Evolutionary conservation across 1,140 invertebrate species (phyloP).

Genomic region (Probaryconus sp.): DNA sequence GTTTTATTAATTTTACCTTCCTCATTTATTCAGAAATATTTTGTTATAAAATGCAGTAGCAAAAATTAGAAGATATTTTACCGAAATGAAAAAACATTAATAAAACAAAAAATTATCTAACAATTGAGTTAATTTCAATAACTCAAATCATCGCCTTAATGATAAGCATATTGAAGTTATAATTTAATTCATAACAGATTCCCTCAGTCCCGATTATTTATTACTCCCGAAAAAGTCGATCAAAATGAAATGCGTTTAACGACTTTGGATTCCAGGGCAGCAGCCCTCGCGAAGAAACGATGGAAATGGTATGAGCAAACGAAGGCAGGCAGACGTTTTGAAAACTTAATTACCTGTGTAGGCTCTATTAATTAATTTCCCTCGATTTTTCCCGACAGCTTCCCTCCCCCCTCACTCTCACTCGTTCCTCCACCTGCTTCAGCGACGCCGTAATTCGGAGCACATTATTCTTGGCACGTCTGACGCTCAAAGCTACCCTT

Average conservation of each 20-base stretch:
- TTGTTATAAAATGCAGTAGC: too few species aligned
- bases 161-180: constrained; percentile 12
- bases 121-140: too few species aligned
- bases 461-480: constrained; percentile 77
- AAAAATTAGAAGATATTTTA: too few species aligned
- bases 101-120: too few species aligned
- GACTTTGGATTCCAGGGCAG: constrained; percentile 13
- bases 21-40: too few species aligned
- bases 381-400: constrained; percentile 70
- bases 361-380: constrained; percentile 78
- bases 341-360: constrained; percentile 78
- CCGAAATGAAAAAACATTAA: too few species aligned
- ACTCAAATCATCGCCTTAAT: constrained; percentile 15
- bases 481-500: constrained; percentile 67
- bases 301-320: constrained; percentile 55
- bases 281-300: constrained; percentile 21
- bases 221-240: constrained; percentile 42
- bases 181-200: constrained; percentile 14
- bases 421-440: too few species aligned
- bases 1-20: too few species aligned
- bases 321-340: constrained; percentile 74
- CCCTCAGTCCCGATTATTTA: constrained; percentile 36
- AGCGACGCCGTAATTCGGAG: constrained; percentile 71
- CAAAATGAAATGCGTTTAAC: constrained; percentile 44
- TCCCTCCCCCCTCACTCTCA: constrained; percentile 36